These are phyloP conservation scores for Solenopsis invicta DNA, from an alignment of 1,140 invertebrate genomes.

Conservation along the genomic window DNA sequence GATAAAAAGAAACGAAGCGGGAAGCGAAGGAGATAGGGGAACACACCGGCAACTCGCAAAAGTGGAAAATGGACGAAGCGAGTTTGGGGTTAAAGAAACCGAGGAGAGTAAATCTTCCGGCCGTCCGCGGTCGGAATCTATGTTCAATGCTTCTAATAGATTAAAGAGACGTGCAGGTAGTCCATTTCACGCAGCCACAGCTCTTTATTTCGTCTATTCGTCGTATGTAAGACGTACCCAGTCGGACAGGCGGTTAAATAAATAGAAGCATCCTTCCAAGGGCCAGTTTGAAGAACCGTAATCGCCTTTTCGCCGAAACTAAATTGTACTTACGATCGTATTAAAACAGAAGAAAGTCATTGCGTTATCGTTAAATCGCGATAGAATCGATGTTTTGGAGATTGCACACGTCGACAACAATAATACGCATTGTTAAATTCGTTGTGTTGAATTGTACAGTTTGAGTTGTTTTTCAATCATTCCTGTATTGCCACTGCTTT, in stretches of 20 bases:
- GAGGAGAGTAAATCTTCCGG: slow-evolving; percentile 56
- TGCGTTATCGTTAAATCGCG: neutral
- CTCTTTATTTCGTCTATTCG: slow-evolving; percentile 54
- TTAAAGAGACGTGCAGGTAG: slow-evolving; percentile 58
- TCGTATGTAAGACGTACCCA: slow-evolving; percentile 44
- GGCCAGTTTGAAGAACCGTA: neutral
- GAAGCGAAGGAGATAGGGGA: slow-evolving; percentile 56
- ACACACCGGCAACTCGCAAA: slow-evolving; percentile 28
- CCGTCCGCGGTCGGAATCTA: slow-evolving; percentile 55
- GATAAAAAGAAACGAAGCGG: slow-evolving; percentile 58
- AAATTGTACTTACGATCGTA: slow-evolving; percentile 32
- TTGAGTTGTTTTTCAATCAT: no score
- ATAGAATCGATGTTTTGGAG: neutral
- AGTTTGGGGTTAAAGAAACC: slow-evolving; percentile 61
- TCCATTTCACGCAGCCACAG: slow-evolving; percentile 58
- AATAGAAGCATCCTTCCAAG: slow-evolving; percentile 26
- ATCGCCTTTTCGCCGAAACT: slow-evolving; percentile 28
- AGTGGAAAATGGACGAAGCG: slow-evolving; percentile 63
- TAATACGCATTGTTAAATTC: neutral
- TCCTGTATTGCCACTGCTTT: no score
- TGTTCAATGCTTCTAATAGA: slow-evolving; percentile 62
- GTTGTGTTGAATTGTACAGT: no score
- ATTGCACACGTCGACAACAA: neutral
- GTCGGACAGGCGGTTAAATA: slow-evolving; percentile 50
- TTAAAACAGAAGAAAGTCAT: slow-evolving; percentile 5